Percentiles rank a stretch among this genome's conserved stretches.
Conservation (phyloP, 2,113 vertebrate genomes). For the Casuarius casuarius region DNA sequence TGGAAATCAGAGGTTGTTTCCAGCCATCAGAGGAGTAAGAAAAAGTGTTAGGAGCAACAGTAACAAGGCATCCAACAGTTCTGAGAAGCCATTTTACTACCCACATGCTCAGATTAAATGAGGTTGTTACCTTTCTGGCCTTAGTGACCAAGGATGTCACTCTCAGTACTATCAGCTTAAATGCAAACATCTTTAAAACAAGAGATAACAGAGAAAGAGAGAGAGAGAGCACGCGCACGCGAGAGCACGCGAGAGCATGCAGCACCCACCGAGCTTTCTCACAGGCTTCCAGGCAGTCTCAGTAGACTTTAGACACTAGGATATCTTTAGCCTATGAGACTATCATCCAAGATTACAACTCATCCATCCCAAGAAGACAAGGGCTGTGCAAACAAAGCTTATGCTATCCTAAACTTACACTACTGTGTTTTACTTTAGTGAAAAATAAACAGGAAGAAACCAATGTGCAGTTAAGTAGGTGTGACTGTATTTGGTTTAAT, state of each 20-base stretch:
- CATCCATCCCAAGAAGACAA: background rate
- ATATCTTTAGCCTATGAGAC: accelerated
- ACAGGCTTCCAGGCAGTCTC: background rate
- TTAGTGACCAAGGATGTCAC: background rate
- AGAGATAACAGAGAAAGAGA: accelerated
- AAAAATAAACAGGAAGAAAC: background rate
- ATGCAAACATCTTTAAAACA: background rate
- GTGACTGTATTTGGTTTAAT: background rate
- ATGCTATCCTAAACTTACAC: background rate
- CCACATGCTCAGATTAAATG: background rate
- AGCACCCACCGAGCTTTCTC: background rate
- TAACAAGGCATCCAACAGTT: background rate
- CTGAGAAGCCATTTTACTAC: background rate
- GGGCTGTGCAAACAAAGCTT: background rate
- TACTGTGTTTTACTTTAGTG: background rate
- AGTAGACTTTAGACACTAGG: background rate
- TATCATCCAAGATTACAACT: accelerated
- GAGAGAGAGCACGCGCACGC: background rate
- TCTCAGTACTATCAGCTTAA: background rate
- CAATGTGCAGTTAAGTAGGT: background rate
- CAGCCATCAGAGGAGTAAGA: background rate
- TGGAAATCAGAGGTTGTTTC: background rate
- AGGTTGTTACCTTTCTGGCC: background rate
- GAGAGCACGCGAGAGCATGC: background rate
- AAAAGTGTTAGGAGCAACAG: background rate